Percentiles rank a stretch among this genome's conserved stretches.
phyloP scores from a whole-genome alignment of 2,797 vertebrate species.

The Coranthus polyacanthus region DNA sequence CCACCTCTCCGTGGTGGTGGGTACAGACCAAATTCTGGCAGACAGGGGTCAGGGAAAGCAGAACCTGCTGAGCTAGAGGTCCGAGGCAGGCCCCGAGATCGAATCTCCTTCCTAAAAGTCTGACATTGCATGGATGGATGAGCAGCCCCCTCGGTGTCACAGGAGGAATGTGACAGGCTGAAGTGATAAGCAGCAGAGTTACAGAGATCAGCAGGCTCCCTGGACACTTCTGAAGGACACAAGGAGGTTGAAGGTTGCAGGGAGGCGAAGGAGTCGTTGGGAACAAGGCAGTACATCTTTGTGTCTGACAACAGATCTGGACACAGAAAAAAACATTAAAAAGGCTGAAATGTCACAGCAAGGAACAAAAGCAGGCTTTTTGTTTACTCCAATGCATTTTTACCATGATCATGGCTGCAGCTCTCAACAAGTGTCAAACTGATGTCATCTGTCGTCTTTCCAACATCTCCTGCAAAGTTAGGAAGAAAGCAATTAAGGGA shows the following conservation, averaged over 20 bases:
- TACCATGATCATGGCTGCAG: conserved; percentile 97
- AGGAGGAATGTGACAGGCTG: conserved; percentile 90
- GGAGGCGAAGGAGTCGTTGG: conserved; percentile 97
- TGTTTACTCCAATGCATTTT: not conserved
- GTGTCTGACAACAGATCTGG: conserved; percentile 93
- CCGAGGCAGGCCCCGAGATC: conserved; percentile 95
- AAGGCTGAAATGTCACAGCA: not conserved
- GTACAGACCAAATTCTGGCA: conserved; percentile 93
- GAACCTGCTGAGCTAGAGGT: conserved; percentile 97
- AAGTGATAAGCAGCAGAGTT: conserved; percentile 88
- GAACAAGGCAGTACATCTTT: conserved; percentile 96
- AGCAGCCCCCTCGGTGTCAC: conserved; percentile 90
- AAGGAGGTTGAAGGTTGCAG: conserved; percentile 96
- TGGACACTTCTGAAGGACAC: conserved; percentile 91
- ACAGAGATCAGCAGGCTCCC: conserved; percentile 88
- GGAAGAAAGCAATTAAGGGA: conserved; percentile 39
- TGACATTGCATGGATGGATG: conserved; percentile 92
- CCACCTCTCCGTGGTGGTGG: conserved; percentile 91
- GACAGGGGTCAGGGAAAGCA: conserved; percentile 94
- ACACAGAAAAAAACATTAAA: conserved; percentile 20
- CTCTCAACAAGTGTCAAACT: conserved; percentile 96
- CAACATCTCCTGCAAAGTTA: conserved; percentile 86
- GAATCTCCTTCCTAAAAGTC: conserved; percentile 94
- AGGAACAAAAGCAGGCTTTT: not conserved
- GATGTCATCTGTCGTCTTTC: conserved; percentile 94